Evolutionary conservation across 2,113 vertebrate genomes (phyloP), one percentile per base, ranked within the genome.

Genomic region (Oreochromis aureus): DNA sequence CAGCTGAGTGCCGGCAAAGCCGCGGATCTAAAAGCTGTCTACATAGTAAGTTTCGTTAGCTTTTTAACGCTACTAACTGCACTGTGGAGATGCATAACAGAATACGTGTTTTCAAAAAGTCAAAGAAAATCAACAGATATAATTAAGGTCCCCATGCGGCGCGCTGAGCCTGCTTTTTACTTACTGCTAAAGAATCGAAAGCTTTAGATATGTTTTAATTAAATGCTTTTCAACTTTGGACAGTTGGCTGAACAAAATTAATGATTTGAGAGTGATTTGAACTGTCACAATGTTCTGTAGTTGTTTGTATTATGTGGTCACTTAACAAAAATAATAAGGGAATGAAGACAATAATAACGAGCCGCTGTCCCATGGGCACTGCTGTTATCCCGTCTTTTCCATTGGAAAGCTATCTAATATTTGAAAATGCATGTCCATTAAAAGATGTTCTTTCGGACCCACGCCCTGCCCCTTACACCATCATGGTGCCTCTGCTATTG

Each of bases 381-480:
- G 34, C 0, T 10, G 34, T 61, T 58, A 82, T 66, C 41, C 22
- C 13, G 15, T 19, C 34, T 48, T 55, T 55, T 34, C 53, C 69
- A 84, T 73, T 36, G 46, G 69, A 87, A 90, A 78, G 8, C 3
- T 39, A 19, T 85, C 34, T n/a, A n/a, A 58, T 3, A 56, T 36
- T 61, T 79, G 34, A 83, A 86, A 86, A 80, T 5, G 55, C 41
- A 88, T 39, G 34, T 83, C 81, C 86, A 88, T 89, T 92, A 92
- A 87, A 81, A 84, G 83, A 84, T 22, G 81, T 18, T 85, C 18
- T 59, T 22, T 51, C 2, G 15, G 73, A 48, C 11, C 55, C 93
- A 84, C 86, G 32, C 82, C 58, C 81, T 51, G 80, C 82, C 44
- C 86, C 41, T 11, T 16, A 69, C 73, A 61, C 39, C 73, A 59